Conservation (phyloP, 2,888 invertebrate species). For the Gasteruption jaculator region DNA sequence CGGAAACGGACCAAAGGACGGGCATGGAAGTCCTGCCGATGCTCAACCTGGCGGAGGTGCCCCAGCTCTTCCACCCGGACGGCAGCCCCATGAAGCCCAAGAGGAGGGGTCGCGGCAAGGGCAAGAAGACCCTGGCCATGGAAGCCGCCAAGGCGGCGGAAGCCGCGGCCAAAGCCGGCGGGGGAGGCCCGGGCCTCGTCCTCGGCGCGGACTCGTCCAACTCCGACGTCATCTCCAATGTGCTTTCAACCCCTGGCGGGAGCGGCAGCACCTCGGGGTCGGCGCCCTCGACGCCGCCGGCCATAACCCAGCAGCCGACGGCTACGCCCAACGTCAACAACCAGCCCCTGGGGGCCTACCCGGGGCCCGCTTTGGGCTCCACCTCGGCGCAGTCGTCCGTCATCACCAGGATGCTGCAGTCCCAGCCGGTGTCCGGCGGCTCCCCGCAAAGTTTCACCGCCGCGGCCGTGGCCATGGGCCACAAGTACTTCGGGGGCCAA, state of each 20-base stretch:
- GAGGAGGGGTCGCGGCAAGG: conserved; percentile 47
- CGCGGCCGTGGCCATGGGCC: conserved; percentile 49
- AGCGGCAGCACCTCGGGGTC: conserved; percentile 49
- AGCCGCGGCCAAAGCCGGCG: conserved; percentile 50
- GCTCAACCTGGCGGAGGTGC: conserved; percentile 33
- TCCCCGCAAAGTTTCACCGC: conserved; percentile 47
- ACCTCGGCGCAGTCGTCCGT: conserved; percentile 57
- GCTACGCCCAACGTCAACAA: conserved; percentile 33
- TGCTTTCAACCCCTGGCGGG: conserved; percentile 44
- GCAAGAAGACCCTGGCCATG: conserved; percentile 48
- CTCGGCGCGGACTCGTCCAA: conserved; percentile 42
- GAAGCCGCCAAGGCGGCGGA: conserved; percentile 54
- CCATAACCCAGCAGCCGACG: conserved; percentile 37
- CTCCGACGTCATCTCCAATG: conserved; percentile 36
- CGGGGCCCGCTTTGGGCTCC: conserved; percentile 49
- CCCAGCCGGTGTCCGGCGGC: conserved; percentile 46
- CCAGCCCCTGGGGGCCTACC: conserved; percentile 37
- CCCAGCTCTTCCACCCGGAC: conserved; percentile 42
- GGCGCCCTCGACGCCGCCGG: conserved; percentile 44
- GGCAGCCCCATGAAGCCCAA: conserved; percentile 44
- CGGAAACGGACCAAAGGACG: conserved; percentile 26
- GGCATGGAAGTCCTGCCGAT: conserved; percentile 35
- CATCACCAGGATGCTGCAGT: conserved; percentile 61
- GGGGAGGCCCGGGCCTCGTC: conserved; percentile 41
- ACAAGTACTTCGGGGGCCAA: conserved; percentile 49